Evolutionary conservation across 2,797 vertebrate species (phyloP).

Genomic region (Ataeniobius toweri): DNA sequence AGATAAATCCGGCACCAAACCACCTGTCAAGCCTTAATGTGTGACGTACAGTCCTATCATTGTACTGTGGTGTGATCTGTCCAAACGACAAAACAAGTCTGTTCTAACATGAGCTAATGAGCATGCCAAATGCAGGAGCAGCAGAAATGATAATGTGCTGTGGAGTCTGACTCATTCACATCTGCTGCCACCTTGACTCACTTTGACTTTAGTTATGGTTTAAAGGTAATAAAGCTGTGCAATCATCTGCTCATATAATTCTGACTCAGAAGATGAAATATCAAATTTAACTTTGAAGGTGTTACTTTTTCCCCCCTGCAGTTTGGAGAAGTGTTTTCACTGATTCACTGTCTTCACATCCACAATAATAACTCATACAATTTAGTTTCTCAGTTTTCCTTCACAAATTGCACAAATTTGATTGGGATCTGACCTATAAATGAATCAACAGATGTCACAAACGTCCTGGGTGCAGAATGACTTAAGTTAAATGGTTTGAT

Average conservation of each 20-base stretch:
- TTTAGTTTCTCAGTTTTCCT: background rate
- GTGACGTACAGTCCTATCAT: conserved; percentile 38
- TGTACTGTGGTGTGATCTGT: conserved; percentile 32
- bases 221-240: conserved; percentile 17
- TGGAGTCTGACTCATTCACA: conserved; percentile 53
- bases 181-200: conserved; percentile 46
- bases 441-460: background rate
- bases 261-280: background rate
- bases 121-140: conserved; percentile 45
- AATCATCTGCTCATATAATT: conserved; percentile 13
- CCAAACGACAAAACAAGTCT: conserved; percentile 35
- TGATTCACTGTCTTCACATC: background rate
- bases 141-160: conserved; percentile 46
- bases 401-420: conserved; percentile 2
- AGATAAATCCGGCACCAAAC: conserved; percentile 9
- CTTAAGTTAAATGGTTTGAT: too few relatives aligned
- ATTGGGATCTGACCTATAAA: background rate
- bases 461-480: background rate
- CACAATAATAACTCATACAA: background rate
- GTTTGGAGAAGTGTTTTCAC: conserved; percentile 15
- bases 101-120: conserved; percentile 58
- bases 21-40: conserved; percentile 28
- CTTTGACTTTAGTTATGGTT: conserved; percentile 24
- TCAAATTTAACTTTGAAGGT: conserved; percentile 6
- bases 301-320: background rate